Conservation (phyloP, 2,888 invertebrate genomes). For the Leptinotarsa tumamoca region DNA sequence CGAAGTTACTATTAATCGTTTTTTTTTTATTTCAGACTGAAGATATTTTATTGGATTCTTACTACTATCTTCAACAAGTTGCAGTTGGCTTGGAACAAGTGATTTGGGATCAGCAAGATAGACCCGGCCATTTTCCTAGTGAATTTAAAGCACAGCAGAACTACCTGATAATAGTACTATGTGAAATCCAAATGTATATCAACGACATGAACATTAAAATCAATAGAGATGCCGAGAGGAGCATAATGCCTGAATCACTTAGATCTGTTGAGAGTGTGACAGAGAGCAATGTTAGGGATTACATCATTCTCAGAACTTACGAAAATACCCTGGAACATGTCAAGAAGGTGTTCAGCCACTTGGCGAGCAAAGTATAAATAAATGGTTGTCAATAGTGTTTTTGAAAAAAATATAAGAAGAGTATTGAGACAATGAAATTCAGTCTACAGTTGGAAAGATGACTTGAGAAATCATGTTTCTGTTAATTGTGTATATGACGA, state of each 20-base stretch:
- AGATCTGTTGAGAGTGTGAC: conserved; percentile 61
- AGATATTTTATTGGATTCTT: conserved; percentile 71
- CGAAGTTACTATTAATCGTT: not conserved
- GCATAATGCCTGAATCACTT: conserved; percentile 64
- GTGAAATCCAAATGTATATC: conserved; percentile 76
- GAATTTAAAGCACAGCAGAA: conserved; percentile 73
- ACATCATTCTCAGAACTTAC: conserved; percentile 74
- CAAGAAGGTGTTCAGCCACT: conserved; percentile 67
- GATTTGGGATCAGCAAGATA: conserved; percentile 71
- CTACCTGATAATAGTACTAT: conserved; percentile 74
- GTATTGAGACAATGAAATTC: conserved; percentile 6
- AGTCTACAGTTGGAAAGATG: not conserved
- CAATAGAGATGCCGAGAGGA: conserved; percentile 66
- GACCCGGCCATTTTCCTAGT: conserved; percentile 61
- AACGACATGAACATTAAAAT: conserved; percentile 68
- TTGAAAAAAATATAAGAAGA: not conserved
- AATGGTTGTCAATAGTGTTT: conserved; percentile 28
- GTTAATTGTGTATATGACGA: not conserved
- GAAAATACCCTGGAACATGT: conserved; percentile 73
- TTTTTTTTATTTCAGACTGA: conserved; percentile 66
- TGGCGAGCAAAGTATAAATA: conserved; percentile 40
- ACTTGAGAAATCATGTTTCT: not conserved
- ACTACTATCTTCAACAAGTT: conserved; percentile 77
- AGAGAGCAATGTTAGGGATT: conserved; percentile 70
- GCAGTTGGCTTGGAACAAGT: conserved; percentile 79